Conservation (phyloP, 2,888 invertebrate genomes). For the Acronicta aceris region DNA sequence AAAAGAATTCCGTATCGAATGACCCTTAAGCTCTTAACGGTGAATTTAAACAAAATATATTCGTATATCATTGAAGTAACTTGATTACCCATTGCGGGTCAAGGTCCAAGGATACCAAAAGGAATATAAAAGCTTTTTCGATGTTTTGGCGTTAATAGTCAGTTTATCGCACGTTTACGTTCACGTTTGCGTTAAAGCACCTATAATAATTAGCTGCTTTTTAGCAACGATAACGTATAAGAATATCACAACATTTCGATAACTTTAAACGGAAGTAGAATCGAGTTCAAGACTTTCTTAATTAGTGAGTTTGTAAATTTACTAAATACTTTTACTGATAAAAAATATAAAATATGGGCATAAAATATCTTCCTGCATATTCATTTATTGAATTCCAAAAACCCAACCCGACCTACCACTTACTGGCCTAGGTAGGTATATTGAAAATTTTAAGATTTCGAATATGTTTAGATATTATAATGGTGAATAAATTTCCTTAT, state of each 20-base stretch:
- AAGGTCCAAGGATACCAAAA: slow-evolving; percentile 12
- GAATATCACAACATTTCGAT: slow-evolving; percentile 42
- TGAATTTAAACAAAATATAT: slow-evolving; percentile 25
- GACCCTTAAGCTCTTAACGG: slow-evolving; percentile 12
- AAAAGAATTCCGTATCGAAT: slow-evolving; percentile 22
- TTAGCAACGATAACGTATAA: slow-evolving; percentile 32
- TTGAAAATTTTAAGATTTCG: slow-evolving; percentile 63
- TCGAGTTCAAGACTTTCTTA: slow-evolving; percentile 46
- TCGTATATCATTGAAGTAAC: slow-evolving; percentile 18
- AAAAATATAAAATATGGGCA: slow-evolving; percentile 37
- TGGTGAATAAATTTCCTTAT: slow-evolving; percentile 70
- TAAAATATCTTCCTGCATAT: slow-evolving; percentile 32
- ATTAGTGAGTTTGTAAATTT: slow-evolving; percentile 40
- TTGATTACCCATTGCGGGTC: slow-evolving; percentile 11
- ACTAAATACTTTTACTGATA: slow-evolving; percentile 42
- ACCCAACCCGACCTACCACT: slow-evolving; percentile 31
- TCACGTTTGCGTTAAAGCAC: slow-evolving; percentile 24
- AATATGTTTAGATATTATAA: slow-evolving; percentile 56
- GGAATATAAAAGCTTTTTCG: slow-evolving; percentile 10
- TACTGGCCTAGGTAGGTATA: slow-evolving; percentile 40
- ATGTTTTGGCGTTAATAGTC: slow-evolving; percentile 25
- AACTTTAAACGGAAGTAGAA: slow-evolving; percentile 43
- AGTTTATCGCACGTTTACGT: slow-evolving; percentile 30
- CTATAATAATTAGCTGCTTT: slow-evolving; percentile 52
- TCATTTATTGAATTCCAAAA: slow-evolving; percentile 53